Percentiles rank a stretch among this genome's conserved stretches.
These are phyloP conservation scores for Melieria crassipennis DNA, from an alignment of 2,888 invertebrate genomes.

Conservation along the genomic window DNA sequence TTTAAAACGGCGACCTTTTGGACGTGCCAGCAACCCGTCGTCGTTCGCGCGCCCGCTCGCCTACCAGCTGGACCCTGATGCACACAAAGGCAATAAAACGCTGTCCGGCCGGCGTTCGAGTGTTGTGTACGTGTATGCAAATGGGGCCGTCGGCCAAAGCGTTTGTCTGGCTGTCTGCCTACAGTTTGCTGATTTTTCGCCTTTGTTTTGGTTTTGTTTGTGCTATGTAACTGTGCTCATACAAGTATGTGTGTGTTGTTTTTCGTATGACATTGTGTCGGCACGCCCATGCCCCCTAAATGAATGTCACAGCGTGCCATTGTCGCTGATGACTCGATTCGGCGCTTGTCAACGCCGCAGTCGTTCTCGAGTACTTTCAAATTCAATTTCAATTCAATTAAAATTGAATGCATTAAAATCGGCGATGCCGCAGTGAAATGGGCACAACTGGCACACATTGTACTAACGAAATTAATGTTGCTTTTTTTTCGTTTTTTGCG, in stretches of 20 bases:
- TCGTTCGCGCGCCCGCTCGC: too few relatives aligned
- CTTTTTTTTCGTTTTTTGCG: too few relatives aligned
- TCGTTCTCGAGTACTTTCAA: not conserved
- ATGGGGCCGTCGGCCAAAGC: too few relatives aligned
- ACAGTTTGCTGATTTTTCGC: too few relatives aligned
- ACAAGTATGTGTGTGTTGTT: not conserved
- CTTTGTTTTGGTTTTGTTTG: too few relatives aligned
- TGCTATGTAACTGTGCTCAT: not conserved
- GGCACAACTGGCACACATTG: slow-evolving; percentile 27
- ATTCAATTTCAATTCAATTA: slow-evolving; percentile 27
- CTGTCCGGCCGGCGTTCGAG: too few relatives aligned
- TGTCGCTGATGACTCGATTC: slow-evolving; percentile 1
- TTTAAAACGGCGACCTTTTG: too few relatives aligned
- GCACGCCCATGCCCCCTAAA: slow-evolving; percentile 2
- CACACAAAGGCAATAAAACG: too few relatives aligned
- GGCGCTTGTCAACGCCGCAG: not conserved
- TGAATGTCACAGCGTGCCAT: slow-evolving; percentile 12
- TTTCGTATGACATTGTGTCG: not conserved
- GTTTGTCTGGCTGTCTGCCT: too few relatives aligned
- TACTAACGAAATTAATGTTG: not conserved
- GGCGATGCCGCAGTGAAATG: not conserved
- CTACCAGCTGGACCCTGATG: too few relatives aligned
- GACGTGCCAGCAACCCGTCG: too few relatives aligned
- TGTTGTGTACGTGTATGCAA: too few relatives aligned
- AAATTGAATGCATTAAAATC: slow-evolving; percentile 20